A percentile compares a stretch with the other conserved stretches of the same genome.
Evolutionary conservation across 2,888 invertebrate species (phyloP).

Genomic region (Pterostichus niger): DNA sequence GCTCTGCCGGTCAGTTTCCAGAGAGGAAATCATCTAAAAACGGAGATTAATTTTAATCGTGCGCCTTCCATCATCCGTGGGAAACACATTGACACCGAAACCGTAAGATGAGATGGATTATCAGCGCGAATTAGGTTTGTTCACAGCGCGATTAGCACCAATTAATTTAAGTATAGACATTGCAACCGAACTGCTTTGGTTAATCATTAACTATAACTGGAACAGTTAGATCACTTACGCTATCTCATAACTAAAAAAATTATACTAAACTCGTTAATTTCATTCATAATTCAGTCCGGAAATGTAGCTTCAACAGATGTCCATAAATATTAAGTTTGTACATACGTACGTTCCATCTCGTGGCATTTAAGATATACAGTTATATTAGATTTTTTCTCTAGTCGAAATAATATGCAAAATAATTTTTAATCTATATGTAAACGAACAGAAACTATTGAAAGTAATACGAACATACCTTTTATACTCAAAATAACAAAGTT

Average conservation of each 20-base stretch:
- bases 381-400: no score
- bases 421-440: no score
- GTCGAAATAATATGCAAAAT: no score
- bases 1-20: constrained; percentile 26
- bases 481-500: no score
- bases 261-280: not conserved
- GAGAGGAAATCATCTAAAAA: constrained; percentile 46
- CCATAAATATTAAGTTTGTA: no score
- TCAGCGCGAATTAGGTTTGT: constrained; percentile 43
- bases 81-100: constrained; percentile 52
- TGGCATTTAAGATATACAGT: no score
- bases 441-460: no score
- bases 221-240: constrained; percentile 43
- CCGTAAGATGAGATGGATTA: constrained; percentile 41
- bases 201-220: constrained; percentile 24
- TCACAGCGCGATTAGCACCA: constrained; percentile 47
- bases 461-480: no score
- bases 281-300: constrained; percentile 31
- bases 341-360: no score
- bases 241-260: constrained; percentile 5
- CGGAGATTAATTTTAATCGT: constrained; percentile 47
- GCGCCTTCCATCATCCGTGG: constrained; percentile 48
- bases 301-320: not conserved
- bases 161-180: constrained; percentile 50
- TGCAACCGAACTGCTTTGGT: constrained; percentile 17